Percentiles rank a stretch among this genome's conserved stretches.
phyloP scores from a whole-genome alignment of 2,888 invertebrate species.

The Autographa pulchrina region DNA sequence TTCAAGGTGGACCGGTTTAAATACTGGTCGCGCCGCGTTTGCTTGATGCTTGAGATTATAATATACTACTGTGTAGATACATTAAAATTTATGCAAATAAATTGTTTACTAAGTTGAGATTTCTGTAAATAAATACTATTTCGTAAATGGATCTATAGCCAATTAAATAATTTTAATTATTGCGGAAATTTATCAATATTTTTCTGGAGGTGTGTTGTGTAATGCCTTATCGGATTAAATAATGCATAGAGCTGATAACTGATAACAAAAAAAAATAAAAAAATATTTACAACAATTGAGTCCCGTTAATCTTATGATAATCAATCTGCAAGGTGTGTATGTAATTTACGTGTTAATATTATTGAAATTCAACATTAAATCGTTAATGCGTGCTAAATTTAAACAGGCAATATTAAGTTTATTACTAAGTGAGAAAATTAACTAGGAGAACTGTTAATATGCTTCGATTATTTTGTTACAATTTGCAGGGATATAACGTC shows the following conservation, averaged over 20 bases:
- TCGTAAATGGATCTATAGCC: constrained; percentile 37
- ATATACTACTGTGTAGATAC: constrained; percentile 49
- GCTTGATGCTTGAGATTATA: constrained; percentile 66
- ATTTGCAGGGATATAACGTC: constrained; percentile 24
- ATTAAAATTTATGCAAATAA: constrained; percentile 50
- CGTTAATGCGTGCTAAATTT: constrained; percentile 35
- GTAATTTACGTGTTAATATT: constrained; percentile 28
- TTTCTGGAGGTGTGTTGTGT: constrained; percentile 46
- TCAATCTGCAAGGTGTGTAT: constrained; percentile 11
- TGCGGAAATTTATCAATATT: neutral
- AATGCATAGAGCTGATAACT: constrained; percentile 37
- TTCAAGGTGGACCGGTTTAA: constrained; percentile 82
- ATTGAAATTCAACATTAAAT: constrained; percentile 47
- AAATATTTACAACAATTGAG: constrained; percentile 19
- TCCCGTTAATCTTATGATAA: constrained; percentile 32
- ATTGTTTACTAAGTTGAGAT: constrained; percentile 38
- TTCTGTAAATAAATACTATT: constrained; percentile 28
- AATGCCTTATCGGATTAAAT: constrained; percentile 55
- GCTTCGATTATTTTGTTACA: neutral
- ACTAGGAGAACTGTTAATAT: constrained; percentile 20
- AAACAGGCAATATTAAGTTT: constrained; percentile 22
- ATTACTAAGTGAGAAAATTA: constrained; percentile 35
- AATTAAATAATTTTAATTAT: neutral
- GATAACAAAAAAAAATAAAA: constrained; percentile 27
- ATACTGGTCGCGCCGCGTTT: constrained; percentile 71